Conservation (phyloP, 1,140 invertebrate species). For the Lucilia cuprina region DNA sequence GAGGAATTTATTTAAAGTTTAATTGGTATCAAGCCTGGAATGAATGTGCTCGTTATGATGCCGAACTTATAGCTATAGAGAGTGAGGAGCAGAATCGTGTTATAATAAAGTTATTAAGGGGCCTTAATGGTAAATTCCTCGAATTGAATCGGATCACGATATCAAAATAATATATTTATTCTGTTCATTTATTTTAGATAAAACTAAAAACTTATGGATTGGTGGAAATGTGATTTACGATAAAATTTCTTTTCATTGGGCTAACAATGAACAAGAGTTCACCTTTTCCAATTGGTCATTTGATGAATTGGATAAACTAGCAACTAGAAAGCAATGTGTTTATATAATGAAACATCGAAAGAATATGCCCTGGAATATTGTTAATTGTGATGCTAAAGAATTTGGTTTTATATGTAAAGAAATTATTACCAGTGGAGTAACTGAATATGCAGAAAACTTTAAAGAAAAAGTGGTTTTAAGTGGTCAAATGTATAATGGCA, state of each 20-base stretch:
- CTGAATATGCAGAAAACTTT: neutral
- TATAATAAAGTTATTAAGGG: neutral
- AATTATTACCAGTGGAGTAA: neutral
- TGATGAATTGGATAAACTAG: neutral
- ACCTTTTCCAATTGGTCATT: neutral
- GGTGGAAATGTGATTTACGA: neutral
- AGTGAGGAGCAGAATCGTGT: neutral
- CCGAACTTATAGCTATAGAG: neutral
- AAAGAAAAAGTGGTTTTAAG: neutral
- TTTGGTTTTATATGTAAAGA: conserved; percentile 11
- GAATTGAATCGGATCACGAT: neutral
- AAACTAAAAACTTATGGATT: neutral
- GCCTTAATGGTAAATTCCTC: neutral
- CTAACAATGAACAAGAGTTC: neutral
- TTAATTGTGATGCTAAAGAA: neutral
- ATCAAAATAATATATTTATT: neutral
- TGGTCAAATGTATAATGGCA: neutral
- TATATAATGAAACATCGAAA: neutral
- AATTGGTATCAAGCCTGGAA: conserved; percentile 1
- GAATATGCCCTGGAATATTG: neutral
- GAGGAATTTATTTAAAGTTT: neutral
- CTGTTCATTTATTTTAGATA: neutral
- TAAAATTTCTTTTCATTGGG: neutral
- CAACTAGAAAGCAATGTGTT: neutral
- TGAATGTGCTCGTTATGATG: neutral